Conservation (phyloP, 1,140 invertebrate species). For the Macrotrachela quadricornifera region DNA sequence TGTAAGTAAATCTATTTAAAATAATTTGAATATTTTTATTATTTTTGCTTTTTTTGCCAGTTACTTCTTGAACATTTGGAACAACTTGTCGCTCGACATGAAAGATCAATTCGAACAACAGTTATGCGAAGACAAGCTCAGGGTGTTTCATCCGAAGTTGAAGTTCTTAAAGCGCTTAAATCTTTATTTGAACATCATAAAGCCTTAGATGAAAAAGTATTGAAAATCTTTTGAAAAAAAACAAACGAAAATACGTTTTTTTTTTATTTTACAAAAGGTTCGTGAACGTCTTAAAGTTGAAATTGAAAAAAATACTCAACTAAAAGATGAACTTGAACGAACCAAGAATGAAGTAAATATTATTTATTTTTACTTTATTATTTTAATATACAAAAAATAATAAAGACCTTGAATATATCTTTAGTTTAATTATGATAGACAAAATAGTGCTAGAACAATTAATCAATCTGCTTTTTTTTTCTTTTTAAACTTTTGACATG, state of each 20-base stretch:
- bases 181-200: conserved; percentile 99
- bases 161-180: conserved; percentile 96
- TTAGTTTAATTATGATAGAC: too few relatives aligned
- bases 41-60: conserved; percentile 37
- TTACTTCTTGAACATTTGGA: conserved; percentile 91
- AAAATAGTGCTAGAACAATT: too few relatives aligned
- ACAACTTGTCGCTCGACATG: conserved; percentile 91
- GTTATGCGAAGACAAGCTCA: conserved; percentile 94
- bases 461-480: too few relatives aligned
- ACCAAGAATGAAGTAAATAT: conserved; percentile 73
- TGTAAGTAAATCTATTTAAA: conserved; percentile 55
- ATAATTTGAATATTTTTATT: conserved; percentile 1
- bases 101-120: conserved; percentile 90
- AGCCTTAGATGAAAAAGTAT: conserved; percentile 80
- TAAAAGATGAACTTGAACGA: conserved; percentile 80
- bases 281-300: conserved; percentile 69
- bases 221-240: too few relatives aligned
- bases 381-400: not conserved
- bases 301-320: conserved; percentile 69
- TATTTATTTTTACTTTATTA: not conserved
- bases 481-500: too few relatives aligned
- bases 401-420: too few relatives aligned
- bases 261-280: conserved; percentile 31
- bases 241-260: too few relatives aligned
- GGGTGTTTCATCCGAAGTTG: conserved; percentile 94